Evolutionary conservation across 2,113 vertebrate species (phyloP).

Genomic region (Myiopsitta monachus): DNA sequence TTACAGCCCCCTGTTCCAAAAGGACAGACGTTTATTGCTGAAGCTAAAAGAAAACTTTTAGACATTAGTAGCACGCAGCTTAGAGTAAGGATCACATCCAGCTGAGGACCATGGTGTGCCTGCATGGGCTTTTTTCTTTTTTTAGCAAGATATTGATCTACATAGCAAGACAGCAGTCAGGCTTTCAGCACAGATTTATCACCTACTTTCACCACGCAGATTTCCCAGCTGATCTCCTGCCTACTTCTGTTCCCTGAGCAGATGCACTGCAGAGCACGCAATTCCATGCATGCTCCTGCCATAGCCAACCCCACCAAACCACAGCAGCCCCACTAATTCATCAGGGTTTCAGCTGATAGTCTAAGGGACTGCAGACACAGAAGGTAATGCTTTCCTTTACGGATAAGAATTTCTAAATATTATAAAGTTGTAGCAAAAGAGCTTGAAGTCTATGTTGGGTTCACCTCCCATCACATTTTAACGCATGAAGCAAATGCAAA

Average conservation of each 20-base stretch:
- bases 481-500: background rate
- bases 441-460: background rate
- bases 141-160: background rate
- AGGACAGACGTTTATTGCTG: background rate
- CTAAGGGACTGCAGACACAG: background rate
- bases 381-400: background rate
- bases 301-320: background rate
- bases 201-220: background rate
- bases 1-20: background rate
- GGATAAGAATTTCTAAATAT: background rate
- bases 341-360: background rate
- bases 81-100: background rate
- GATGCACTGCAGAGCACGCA: background rate
- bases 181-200: background rate
- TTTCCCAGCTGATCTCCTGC: background rate
- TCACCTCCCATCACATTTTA: background rate
- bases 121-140: background rate
- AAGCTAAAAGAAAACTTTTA: background rate
- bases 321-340: background rate
- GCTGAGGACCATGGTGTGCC: background rate
- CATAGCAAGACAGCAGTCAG: background rate
- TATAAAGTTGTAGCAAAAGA: background rate
- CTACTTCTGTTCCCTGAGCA: background rate
- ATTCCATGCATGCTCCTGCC: background rate
- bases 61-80: background rate